These are phyloP conservation scores for Rotaria macrura DNA, from an alignment of 2,888 invertebrate genomes.

Conservation along the genomic window DNA sequence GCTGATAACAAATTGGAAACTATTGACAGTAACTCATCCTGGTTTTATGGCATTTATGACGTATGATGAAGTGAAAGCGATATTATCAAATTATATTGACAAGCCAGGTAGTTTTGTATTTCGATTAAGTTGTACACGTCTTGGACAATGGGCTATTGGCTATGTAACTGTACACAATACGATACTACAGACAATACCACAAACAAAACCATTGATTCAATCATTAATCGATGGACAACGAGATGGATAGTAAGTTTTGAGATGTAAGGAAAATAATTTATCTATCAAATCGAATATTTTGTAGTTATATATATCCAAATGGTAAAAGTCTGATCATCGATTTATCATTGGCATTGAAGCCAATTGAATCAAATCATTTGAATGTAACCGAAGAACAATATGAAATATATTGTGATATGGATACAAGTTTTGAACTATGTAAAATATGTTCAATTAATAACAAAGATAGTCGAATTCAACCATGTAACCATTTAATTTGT, in stretches of 20 bases:
- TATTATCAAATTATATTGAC: background rate
- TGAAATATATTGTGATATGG: conserved; percentile 38
- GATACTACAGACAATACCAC: conserved; percentile 96
- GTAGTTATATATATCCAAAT: too few species aligned
- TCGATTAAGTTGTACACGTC: conserved; percentile 84
- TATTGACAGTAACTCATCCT: conserved; percentile 93
- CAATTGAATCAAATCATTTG: too few species aligned
- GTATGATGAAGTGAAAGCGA: conserved; percentile 80
- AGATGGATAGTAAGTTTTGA: conserved; percentile 52
- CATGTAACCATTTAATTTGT: too few species aligned
- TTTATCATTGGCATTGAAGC: too few species aligned
- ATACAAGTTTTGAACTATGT: conserved; percentile 68
- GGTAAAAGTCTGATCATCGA: too few species aligned
- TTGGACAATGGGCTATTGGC: conserved; percentile 99
- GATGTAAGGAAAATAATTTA: too few species aligned
- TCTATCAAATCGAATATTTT: too few species aligned
- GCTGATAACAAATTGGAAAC: conserved; percentile 90
- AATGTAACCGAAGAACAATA: too few species aligned
- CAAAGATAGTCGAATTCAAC: conserved; percentile 60
- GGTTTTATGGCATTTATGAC: conserved; percentile 98
- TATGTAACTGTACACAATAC: conserved; percentile 96
- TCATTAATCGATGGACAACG: conserved; percentile 90
- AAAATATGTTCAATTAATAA: conserved; percentile 99
- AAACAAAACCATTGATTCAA: conserved; percentile 76
- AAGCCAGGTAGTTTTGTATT: conserved; percentile 57